Percentiles rank a stretch among this genome's conserved stretches.
Evolutionary conservation across 2,113 vertebrate genomes (phyloP).

Genomic region (Phodopus roborovskii): DNA sequence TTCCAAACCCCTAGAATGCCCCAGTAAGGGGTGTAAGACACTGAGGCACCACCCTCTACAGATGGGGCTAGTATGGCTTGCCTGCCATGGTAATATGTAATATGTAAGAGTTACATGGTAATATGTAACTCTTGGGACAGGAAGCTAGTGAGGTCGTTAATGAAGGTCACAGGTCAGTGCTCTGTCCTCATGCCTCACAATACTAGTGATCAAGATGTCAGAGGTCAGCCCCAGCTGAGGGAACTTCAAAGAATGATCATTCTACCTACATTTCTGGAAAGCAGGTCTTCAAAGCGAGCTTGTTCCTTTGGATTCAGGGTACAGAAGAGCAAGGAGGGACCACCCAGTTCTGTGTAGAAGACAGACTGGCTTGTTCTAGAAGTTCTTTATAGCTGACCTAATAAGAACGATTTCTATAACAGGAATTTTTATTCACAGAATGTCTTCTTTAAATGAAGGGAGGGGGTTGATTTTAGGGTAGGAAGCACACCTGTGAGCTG

Average conservation of each 20-base stretch:
- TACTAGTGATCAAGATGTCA: not conserved
- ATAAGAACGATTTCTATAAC: conserved; percentile 5
- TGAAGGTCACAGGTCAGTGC: not conserved
- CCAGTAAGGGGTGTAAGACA: not conserved
- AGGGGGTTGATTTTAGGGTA: not conserved
- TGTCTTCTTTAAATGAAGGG: not conserved
- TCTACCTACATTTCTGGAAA: not conserved
- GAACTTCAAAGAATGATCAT: not conserved
- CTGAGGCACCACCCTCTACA: not conserved
- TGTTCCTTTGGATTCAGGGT: not conserved
- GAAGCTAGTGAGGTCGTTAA: not conserved
- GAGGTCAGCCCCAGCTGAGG: conserved; percentile 10
- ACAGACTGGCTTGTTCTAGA: not conserved
- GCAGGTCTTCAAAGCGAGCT: not conserved
- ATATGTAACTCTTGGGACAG: not conserved
- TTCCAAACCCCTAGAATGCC: not conserved
- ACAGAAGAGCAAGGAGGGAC: not conserved
- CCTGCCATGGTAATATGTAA: not conserved
- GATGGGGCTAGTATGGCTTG: not conserved
- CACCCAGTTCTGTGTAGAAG: not conserved
- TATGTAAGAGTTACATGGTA: too few species aligned
- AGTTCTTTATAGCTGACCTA: not conserved
- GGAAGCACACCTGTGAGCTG: not conserved
- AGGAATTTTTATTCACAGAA: not conserved
- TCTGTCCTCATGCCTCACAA: not conserved